phyloP scores from a whole-genome alignment of 2,797 vertebrate genomes.

The Otolemur crassicaudatus region DNA sequence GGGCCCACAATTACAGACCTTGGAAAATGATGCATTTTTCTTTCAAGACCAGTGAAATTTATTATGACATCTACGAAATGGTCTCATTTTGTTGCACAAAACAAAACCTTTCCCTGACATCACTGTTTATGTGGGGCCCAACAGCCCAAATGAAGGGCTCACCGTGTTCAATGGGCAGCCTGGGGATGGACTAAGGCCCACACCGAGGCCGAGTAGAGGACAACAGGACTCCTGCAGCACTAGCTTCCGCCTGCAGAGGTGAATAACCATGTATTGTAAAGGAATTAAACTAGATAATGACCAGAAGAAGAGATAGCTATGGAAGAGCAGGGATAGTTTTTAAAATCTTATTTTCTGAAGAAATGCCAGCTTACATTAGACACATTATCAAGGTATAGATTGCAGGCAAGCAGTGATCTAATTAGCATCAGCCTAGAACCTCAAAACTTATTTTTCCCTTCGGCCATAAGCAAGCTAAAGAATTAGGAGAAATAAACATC shows the following conservation, averaged over 20 bases:
- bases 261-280: constrained; percentile 26
- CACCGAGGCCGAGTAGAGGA: neutral
- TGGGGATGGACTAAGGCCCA: neutral
- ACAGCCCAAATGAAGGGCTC: neutral
- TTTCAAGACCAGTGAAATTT: constrained; percentile 26
- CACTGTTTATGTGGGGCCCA: neutral
- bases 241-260: neutral
- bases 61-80: constrained; percentile 1
- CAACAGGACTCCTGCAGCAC: neutral
- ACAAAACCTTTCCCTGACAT: constrained; percentile 38
- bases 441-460: constrained; percentile 40
- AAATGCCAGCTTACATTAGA: neutral
- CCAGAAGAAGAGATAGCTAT: constrained; percentile 34
- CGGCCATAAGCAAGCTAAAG: constrained; percentile 53
- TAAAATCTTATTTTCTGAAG: constrained; percentile 28
- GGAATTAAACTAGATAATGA: constrained; percentile 44
- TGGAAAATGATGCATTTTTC: neutral
- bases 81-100: constrained; percentile 37
- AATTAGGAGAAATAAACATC: constrained; percentile 60
- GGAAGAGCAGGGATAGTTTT: constrained; percentile 46
- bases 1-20: neutral
- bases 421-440: constrained; percentile 41
- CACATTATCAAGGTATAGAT: neutral
- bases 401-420: constrained; percentile 9
- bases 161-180: neutral